Evolutionary conservation across 2,888 invertebrate genomes (phyloP), one percentile per base, ranked within the genome.

Genomic region (Augiades crinisus): DNA sequence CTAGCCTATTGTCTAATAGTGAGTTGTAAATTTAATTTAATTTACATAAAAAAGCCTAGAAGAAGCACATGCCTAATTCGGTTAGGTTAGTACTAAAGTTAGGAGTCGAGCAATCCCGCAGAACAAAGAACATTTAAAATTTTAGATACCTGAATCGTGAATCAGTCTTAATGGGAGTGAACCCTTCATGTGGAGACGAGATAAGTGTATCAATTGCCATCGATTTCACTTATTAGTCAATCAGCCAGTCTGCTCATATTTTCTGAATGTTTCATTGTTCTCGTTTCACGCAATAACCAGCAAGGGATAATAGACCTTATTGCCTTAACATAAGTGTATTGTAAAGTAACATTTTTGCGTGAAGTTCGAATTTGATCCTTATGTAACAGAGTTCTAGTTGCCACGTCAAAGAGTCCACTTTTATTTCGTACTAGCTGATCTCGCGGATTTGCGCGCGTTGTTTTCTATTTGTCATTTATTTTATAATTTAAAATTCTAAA

Each of bases 141-240:
- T 30, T 30, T 30, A 30, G 27, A 12, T 30, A 30, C 12, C 10
- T 27, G 3, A 41, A 17, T 30, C 7, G 17, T 41, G 30, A 41
- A 41, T 41, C 41, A 41, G 30, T 30, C 41, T 12, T 41, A 10
- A 22, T 49, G 33, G 10, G 38, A 41, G 41, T 41, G 33, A 52
- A 38, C 38, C 44, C 37, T 37, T 44, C 13, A 21, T 22, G 13
- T 44, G 22, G 12, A 44, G 30, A 24, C 38, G 19, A 30, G 17
- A 30, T 47, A 34, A 30, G 31, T 37, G 34, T 51, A 54, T 47
- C 54, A 54, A 54, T 54, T 53, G 49, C 45, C 36, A 49, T 54
- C 49, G 54, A 57, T 49, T 52, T 49, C 33, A 49, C 50, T 56
- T 55, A 60, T 57, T 58, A 55, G 57, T 58, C 53, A 56, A 57